Base-by-base conservation (phyloP, 2,113 vertebrate species). In the Amphiprion percula region DNA sequence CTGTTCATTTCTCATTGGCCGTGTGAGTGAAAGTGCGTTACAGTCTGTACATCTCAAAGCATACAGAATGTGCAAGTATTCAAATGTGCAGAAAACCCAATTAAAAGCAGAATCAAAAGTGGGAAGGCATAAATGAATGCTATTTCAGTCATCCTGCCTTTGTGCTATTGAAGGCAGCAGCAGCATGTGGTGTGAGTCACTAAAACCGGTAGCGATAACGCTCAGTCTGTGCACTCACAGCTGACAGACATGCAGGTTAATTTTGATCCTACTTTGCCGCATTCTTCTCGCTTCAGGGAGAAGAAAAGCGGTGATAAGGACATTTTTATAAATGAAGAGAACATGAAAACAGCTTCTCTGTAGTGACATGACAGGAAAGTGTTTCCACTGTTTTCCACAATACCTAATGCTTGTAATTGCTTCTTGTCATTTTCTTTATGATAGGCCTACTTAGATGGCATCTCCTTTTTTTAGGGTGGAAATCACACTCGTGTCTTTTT, bases 41-140 rank as follows among this genome's bases (percentile, higher is more conserved):
- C 17, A 23, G 44, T 65, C 23, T 50, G 68, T 54, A 49, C 37
- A 23, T 79, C 62, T 62, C 28, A 52, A 62, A 37, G 79, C 64
- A 12, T 39, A 59, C 16, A 53, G 56, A 26, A 26, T 26, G 26
- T n/a, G 44, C 46, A 23, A 60, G 56, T 41, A 52, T 80, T 49
- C 19, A 14, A 77, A 56, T 52, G 54, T 56, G 37, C 28, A 50
- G n/a, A 37, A 68, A 81, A 76, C n/a, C 77, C 73, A 77, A 88
- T 88, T 88, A 86, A 79, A 91, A 83, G 10, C 46, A 21, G 65
- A 87, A 37, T 88, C 24, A 79, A 70, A 80, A 68, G 70, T 74
- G 60, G 52, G 28, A 88, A 83, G 72, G 68, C 68, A 83, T 63
- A 72, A 70, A 82, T 63, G 55, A 81, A 59, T 41, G 65, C 62